Evolutionary conservation across 2,888 invertebrate genomes (phyloP), one percentile per base, ranked within the genome.

Genomic region (Patella pellucida): DNA sequence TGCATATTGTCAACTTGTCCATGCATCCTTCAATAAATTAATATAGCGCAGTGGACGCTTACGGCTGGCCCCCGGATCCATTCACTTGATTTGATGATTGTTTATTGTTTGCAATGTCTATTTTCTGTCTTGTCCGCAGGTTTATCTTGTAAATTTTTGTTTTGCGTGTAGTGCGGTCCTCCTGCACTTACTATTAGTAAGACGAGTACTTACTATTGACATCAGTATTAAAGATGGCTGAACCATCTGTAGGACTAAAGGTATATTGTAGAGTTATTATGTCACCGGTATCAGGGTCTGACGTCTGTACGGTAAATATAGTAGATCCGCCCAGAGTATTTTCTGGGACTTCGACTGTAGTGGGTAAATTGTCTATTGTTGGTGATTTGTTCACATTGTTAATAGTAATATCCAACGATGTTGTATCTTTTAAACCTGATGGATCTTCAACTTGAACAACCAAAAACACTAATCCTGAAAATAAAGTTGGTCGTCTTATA

Each of bases 351-450:
- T 27, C 52, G 51, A 50, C 51, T 68, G 50, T 50, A 1, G 15
- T 23, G 15, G 73, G 73, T 19, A 68, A 27, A 23, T 68, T 68
- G 23, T 16, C 68, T 50, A 73, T 68, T 16, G 31, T 54, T 5
- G 73, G 73, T 23, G 68, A n/a, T 68, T 73, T 27, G 67, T 73
- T 73, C 19, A 62, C 12, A 62, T 62, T 62, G 19, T 62, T 62
- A 7, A 62, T 62, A 19, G 62, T 62, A 19, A 62, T 62, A 19
- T 62, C 62, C 4, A 62, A 19, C n/a, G 62, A 11, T 19, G 62
- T 19, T 62, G 62, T 62, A 15, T 62, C 62, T 62, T 62, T 62
- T 15, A 62, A 19, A 19, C 62, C 62, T 16, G 62, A 62, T 3
- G 62, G 62, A 62, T 62, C 62, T n/a, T n/a, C 19, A 19, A 62